Percentiles rank a stretch among this genome's conserved stretches.
These are phyloP conservation scores for Halcyon badia DNA, from an alignment of 2,797 vertebrate genomes.

Conservation along the genomic window DNA sequence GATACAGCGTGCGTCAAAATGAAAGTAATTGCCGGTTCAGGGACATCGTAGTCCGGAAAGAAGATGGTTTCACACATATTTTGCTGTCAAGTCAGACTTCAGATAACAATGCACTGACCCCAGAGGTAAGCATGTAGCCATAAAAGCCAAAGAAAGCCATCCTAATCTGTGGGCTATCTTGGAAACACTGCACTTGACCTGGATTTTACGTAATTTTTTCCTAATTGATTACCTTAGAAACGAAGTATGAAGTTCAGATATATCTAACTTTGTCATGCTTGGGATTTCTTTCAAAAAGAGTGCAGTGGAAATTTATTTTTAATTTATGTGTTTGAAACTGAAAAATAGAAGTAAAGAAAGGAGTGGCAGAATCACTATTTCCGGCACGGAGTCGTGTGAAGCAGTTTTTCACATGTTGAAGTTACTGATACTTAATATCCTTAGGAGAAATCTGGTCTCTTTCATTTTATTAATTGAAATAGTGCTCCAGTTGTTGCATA, in stretches of 20 bases:
- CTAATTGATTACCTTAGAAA: neutral
- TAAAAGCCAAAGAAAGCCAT: neutral
- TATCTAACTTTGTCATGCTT: neutral
- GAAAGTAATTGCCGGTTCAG: conserved; percentile 96
- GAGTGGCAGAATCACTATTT: conserved; percentile 5
- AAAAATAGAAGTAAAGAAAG: neutral
- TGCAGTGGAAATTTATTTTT: neutral
- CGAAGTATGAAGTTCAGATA: neutral
- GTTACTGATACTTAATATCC: neutral
- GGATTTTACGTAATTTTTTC: neutral
- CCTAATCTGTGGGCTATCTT: neutral
- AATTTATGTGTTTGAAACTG: neutral
- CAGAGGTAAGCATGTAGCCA: conserved; percentile 88
- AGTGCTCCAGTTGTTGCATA: neutral
- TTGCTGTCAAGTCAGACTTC: conserved; percentile 97
- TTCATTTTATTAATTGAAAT: neutral
- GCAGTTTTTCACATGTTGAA: neutral
- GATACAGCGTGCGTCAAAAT: conserved; percentile 96
- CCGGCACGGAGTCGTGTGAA: neutral
- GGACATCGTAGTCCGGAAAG: conserved; percentile 97
- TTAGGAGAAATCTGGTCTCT: neutral
- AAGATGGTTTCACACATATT: conserved; percentile 97
- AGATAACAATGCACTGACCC: conserved; percentile 96
- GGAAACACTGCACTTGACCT: neutral
- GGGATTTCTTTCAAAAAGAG: neutral